phyloP scores from a whole-genome alignment of 2,113 vertebrate species.

The Acanthochromis polyacanthus region DNA sequence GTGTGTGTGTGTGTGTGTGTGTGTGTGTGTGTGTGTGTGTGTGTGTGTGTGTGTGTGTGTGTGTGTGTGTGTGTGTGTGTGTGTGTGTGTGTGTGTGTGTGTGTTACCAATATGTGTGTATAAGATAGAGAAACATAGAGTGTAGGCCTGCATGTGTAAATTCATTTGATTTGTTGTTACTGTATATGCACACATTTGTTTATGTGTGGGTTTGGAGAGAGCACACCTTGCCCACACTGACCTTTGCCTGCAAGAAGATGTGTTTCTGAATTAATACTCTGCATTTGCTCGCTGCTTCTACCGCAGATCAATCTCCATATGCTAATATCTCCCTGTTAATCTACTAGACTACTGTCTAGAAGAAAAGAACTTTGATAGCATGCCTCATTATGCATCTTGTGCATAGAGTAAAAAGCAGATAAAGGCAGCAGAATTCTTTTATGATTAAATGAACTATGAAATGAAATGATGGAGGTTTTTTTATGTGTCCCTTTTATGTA shows the following conservation, averaged over 20 bases:
- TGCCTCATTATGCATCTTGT: background rate
- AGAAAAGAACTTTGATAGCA: constrained; percentile 8
- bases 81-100: background rate
- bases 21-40: background rate
- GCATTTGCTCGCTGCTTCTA: constrained; percentile 27
- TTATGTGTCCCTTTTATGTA: background rate
- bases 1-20: constrained; percentile 1
- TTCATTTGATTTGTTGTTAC: constrained; percentile 40
- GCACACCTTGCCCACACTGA: constrained; percentile 71
- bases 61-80: constrained; percentile 4
- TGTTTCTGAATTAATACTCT: constrained; percentile 61
- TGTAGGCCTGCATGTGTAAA: constrained; percentile 14
- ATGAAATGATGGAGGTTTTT: background rate
- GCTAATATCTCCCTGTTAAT: constrained; percentile 21
- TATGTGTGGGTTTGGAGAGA: constrained; percentile 69
- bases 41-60: background rate
- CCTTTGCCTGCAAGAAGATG: constrained; percentile 65
- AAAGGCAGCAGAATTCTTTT: background rate
- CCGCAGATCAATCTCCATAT: constrained; percentile 35
- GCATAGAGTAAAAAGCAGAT: background rate
- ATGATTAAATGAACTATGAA: background rate
- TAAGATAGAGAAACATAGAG: background rate
- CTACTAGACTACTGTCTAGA: background rate
- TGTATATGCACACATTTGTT: constrained; percentile 57
- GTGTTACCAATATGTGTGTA: background rate